phyloP scores from a whole-genome alignment of 1,140 invertebrate genomes.

The Cataglyphis hispanica region DNA sequence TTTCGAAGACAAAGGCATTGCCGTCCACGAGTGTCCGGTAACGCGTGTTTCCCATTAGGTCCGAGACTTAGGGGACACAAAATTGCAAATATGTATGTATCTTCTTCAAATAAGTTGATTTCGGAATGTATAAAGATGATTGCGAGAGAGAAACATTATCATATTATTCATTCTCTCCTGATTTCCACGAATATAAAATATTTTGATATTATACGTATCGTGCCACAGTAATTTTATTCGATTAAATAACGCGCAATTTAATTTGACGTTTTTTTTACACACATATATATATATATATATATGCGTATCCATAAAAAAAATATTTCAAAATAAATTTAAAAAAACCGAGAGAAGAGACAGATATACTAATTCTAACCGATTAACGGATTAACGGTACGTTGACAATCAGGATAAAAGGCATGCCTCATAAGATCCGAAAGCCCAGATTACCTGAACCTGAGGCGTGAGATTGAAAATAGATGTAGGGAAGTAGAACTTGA shows the following conservation, averaged over 20 bases:
- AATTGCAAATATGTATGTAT: not conserved
- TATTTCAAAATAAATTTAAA: not conserved
- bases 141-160: not conserved
- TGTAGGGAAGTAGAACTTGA: too few relatives aligned
- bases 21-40: not conserved
- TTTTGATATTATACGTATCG: not conserved
- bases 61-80: not conserved
- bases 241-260: not conserved
- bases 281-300: not conserved
- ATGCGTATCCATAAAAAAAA: not conserved
- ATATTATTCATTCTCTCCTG: not conserved
- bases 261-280: not conserved
- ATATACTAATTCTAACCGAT: too few relatives aligned
- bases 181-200: not conserved
- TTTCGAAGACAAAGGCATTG: constrained; percentile 60
- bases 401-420: too few relatives aligned
- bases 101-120: not conserved
- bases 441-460: too few relatives aligned
- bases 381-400: too few relatives aligned
- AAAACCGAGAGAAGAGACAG: not conserved
- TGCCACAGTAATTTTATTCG: not conserved
- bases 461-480: too few relatives aligned
- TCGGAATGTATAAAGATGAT: not conserved
- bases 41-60: constrained; percentile 15
- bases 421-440: too few relatives aligned